These are phyloP conservation scores for Cheilosia variabilis DNA, from an alignment of 2,888 invertebrate species.

Conservation along the genomic window DNA sequence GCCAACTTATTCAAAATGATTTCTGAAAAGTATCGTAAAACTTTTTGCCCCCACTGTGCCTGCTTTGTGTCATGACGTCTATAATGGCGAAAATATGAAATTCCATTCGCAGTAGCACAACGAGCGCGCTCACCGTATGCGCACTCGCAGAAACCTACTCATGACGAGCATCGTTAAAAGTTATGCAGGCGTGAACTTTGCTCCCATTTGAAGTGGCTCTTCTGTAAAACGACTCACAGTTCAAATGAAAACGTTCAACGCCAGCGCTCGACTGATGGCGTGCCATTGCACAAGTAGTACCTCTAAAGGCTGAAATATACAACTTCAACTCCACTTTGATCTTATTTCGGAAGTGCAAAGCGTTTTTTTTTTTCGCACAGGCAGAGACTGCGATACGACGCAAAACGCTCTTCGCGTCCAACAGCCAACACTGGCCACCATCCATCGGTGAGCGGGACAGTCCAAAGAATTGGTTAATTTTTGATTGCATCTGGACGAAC, in stretches of 20 bases:
- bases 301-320: slow-evolving; percentile 16
- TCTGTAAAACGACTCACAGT: slow-evolving; percentile 53
- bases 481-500: slow-evolving; percentile 78
- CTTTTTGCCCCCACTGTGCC: slow-evolving; percentile 25
- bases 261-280: slow-evolving; percentile 14
- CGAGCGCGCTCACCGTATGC: slow-evolving; percentile 34
- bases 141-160: slow-evolving; percentile 35
- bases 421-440: slow-evolving; percentile 46
- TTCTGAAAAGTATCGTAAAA: neutral
- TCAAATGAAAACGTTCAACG: slow-evolving; percentile 49
- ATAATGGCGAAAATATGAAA: slow-evolving; percentile 1
- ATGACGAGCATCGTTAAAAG: slow-evolving; percentile 72
- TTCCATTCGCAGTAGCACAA: slow-evolving; percentile 61
- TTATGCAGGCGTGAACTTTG: slow-evolving; percentile 73
- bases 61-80: neutral
- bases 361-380: slow-evolving; percentile 62
- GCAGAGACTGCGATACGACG: neutral
- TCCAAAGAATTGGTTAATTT: slow-evolving; percentile 75
- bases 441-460: slow-evolving; percentile 66
- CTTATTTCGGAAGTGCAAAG: slow-evolving; percentile 73
- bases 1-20: no score
- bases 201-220: slow-evolving; percentile 73
- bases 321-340: slow-evolving; percentile 67
- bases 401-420: slow-evolving; percentile 29
- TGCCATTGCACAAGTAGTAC: slow-evolving; percentile 16